phyloP scores from a whole-genome alignment of 35 echinoderm and acorn worm species.

The Acanthaster planci region DNA sequence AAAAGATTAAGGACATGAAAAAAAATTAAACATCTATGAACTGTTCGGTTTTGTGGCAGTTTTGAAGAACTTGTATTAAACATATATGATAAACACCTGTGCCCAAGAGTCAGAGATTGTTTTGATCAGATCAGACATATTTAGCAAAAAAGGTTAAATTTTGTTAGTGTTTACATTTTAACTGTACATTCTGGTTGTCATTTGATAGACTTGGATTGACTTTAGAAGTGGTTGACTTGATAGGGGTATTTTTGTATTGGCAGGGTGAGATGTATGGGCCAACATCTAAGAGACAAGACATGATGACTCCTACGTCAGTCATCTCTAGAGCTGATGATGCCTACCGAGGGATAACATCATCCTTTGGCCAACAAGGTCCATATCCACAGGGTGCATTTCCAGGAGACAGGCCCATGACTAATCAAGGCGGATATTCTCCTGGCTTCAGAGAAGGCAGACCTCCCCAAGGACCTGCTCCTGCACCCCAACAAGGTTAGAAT shows the following conservation, averaged over 20 bases:
- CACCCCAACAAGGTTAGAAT: conserved; percentile 44
- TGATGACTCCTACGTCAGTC: conserved; percentile 36
- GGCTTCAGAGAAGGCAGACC: conserved; percentile 55
- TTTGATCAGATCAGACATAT: no score
- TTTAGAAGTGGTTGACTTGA: not conserved
- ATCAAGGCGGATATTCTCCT: conserved; percentile 42
- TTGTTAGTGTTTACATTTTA: no score
- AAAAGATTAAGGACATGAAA: no score
- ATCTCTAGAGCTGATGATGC: conserved; percentile 44
- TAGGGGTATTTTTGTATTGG: not conserved
- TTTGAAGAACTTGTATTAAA: no score
- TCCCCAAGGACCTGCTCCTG: conserved; percentile 17
- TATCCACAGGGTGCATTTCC: conserved; percentile 54
- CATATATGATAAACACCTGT: no score
- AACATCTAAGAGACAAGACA: conserved; percentile 73
- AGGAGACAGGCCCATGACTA: conserved; percentile 32
- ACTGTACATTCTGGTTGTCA: not conserved
- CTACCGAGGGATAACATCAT: conserved; percentile 38
- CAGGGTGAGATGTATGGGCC: conserved; percentile 80
- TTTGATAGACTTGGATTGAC: not conserved
- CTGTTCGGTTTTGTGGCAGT: no score
- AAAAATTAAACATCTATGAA: no score
- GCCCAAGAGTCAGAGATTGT: no score
- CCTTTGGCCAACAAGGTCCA: conserved; percentile 58
- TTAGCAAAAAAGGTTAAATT: no score